Evolutionary conservation across 2,888 invertebrate genomes (phyloP).

Genomic region (Cephus rjabovi): DNA sequence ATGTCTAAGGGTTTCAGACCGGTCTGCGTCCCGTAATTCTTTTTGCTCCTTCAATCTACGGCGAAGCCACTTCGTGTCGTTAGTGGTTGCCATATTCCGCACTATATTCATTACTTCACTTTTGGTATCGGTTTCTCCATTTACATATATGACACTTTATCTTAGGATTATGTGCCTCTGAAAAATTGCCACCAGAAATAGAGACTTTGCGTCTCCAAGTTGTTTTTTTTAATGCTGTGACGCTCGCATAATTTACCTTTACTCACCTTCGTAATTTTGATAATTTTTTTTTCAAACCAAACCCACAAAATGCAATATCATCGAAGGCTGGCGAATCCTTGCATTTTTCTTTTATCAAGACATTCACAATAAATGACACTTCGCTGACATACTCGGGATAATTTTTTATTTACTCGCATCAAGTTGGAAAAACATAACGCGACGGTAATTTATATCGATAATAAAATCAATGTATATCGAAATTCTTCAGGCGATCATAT

Average conservation of each 20-base stretch:
- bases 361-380: too few relatives aligned
- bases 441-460: too few relatives aligned
- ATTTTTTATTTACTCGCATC: too few relatives aligned
- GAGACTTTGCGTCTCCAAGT: neutral
- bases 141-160: neutral
- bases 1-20: neutral
- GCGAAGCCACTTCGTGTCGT: neutral
- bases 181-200: neutral
- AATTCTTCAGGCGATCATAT: neutral
- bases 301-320: too few relatives aligned
- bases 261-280: neutral
- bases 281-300: neutral
- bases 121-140: too few relatives aligned
- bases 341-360: too few relatives aligned
- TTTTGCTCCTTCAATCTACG: neutral
- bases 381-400: too few relatives aligned
- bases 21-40: neutral
- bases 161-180: neutral
- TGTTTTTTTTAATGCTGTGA: neutral
- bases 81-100: neutral
- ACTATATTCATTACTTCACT: neutral
- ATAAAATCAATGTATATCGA: neutral
- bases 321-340: too few relatives aligned
- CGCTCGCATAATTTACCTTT: neutral
- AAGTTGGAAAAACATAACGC: too few relatives aligned